phyloP scores from a whole-genome alignment of 2,113 vertebrate genomes.

The Laticauda colubrina region DNA sequence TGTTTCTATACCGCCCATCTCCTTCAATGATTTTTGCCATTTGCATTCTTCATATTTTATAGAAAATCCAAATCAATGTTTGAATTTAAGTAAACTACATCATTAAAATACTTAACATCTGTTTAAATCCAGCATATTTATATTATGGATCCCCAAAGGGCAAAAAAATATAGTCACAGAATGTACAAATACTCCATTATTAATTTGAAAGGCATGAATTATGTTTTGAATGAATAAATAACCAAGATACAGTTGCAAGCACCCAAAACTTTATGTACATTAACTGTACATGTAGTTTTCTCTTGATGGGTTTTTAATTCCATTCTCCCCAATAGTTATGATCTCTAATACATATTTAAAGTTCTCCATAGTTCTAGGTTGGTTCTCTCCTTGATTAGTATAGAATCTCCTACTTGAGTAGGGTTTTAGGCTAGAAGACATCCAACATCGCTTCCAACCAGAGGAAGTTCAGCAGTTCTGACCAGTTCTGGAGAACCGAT shows the following conservation, averaged over 20 bases:
- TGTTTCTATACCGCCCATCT: too few relatives aligned
- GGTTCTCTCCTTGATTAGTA: too few relatives aligned
- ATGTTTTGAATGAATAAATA: neutral
- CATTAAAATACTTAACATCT: neutral
- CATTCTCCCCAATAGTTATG: neutral
- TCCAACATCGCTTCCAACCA: too few relatives aligned
- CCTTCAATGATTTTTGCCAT: too few relatives aligned
- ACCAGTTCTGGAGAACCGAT: too few relatives aligned
- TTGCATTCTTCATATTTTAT: too few relatives aligned
- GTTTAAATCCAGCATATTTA: neutral
- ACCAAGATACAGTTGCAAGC: conserved; percentile 47
- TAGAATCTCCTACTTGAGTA: too few relatives aligned
- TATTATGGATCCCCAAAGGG: neutral
- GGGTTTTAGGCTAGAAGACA: too few relatives aligned
- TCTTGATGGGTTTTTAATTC: neutral
- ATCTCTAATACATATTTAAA: neutral
- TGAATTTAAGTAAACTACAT: neutral
- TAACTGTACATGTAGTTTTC: conserved; percentile 28
- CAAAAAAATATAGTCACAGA: neutral
- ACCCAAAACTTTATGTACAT: conserved; percentile 34
- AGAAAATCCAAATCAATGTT: neutral
- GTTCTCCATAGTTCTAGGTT: too few relatives aligned
- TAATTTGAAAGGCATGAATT: neutral
- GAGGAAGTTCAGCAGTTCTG: too few relatives aligned
- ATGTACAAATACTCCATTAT: neutral